Evolutionary conservation across 37 sponge, comb jelly and placozoan species (phyloP).

Genomic region (Theonella swinhoei): DNA sequence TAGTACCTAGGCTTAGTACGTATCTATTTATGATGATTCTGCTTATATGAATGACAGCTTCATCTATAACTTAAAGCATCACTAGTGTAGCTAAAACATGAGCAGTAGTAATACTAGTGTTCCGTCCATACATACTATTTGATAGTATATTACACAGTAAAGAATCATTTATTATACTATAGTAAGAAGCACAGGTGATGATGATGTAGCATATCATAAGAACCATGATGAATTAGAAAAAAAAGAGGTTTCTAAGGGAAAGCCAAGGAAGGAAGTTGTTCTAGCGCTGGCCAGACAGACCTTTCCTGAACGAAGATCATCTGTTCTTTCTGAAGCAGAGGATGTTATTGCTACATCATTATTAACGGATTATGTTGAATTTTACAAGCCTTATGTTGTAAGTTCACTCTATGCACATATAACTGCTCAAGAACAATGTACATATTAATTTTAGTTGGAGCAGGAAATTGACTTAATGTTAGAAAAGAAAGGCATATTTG

Average conservation of each 20-base stretch:
- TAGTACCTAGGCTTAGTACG: no score
- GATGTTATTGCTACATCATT: not conserved
- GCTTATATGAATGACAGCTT: no score
- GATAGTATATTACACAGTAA: no score
- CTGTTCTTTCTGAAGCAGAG: not conserved
- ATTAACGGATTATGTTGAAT: not conserved
- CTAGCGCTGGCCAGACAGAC: not conserved
- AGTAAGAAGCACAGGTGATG: not conserved
- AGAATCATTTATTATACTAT: no score
- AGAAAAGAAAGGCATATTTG: not conserved
- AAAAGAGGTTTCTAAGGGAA: conserved; percentile 14
- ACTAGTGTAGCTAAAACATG: no score
- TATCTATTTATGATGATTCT: no score
- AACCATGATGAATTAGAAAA: not conserved
- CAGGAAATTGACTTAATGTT: conserved; percentile 28
- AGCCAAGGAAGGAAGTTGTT: conserved; percentile 31
- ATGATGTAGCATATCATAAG: not conserved
- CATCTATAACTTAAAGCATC: no score
- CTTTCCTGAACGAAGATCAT: not conserved
- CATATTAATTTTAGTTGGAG: conserved; percentile 14
- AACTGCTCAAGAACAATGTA: no score
- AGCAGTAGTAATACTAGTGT: no score
- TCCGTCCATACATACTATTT: no score
- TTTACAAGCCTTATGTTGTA: conserved; percentile 4
- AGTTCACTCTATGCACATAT: no score